Conservation (phyloP, 2,797 vertebrate species). For the Cottoperca gobio region DNA sequence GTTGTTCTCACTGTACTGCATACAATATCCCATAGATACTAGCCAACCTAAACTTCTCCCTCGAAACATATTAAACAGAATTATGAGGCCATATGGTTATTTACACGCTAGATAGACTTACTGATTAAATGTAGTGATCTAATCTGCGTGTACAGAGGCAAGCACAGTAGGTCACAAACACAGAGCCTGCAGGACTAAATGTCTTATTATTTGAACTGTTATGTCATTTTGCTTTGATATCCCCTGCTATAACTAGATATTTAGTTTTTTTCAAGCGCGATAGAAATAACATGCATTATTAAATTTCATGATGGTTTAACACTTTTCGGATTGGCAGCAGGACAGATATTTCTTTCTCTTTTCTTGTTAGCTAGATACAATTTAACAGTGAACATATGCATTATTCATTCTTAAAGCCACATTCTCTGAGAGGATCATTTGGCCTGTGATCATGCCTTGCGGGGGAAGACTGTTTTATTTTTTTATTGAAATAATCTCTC, state of each 20-base stretch:
- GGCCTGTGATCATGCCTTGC: conserved; percentile 78
- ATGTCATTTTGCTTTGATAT: conserved; percentile 19
- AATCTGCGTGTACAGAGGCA: not conserved
- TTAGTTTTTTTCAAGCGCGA: not conserved
- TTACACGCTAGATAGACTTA: not conserved
- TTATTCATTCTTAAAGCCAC: conserved; percentile 83
- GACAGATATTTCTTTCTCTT: conserved; percentile 25
- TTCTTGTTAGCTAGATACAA: conserved; percentile 57
- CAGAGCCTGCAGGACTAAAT: conserved; percentile 12
- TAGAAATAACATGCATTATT: conserved; percentile 39
- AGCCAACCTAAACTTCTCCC: not conserved
- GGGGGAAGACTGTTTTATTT: conserved; percentile 81
- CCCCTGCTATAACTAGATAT: conserved; percentile 1
- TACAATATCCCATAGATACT: not conserved
- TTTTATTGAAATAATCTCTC: conserved; percentile 84
- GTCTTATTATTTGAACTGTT: not conserved
- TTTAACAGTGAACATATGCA: conserved; percentile 75
- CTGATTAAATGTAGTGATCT: conserved; percentile 13
- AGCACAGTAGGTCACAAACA: conserved; percentile 5
- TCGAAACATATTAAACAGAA: conserved; percentile 8
- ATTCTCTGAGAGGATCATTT: conserved; percentile 80
- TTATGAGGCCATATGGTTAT: conserved; percentile 2
- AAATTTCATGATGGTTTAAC: conserved; percentile 55
- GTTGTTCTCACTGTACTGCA: not conserved
- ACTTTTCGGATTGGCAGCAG: conserved; percentile 58